Evolutionary conservation across 2,888 invertebrate species (phyloP).

Genomic region (Podotricha telesiphe): DNA sequence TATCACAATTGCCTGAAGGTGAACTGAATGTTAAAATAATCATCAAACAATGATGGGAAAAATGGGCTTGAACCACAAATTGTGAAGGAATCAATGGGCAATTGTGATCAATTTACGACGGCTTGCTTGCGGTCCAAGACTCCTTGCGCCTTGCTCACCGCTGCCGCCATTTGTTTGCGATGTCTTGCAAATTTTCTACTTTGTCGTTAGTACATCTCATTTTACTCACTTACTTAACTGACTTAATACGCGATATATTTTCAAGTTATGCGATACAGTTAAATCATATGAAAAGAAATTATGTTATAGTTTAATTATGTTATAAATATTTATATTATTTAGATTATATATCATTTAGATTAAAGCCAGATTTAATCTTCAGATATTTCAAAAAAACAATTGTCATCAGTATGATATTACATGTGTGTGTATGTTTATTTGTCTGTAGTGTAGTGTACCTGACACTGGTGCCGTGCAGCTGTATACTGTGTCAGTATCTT

Average conservation of each 20-base stretch:
- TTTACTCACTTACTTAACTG: no score
- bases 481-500: no score
- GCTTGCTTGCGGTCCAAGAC: not conserved
- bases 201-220: no score
- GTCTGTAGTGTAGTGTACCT: constrained; percentile 21
- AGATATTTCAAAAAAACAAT: not conserved
- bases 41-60: not conserved
- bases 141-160: not conserved
- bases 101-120: constrained; percentile 27
- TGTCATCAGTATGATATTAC: not conserved
- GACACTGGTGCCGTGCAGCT: not conserved
- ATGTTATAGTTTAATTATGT: no score
- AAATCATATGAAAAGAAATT: no score
- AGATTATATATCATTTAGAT: no score
- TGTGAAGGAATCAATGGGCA: constrained; percentile 23
- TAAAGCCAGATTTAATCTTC: no score
- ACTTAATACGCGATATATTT: no score
- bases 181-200: not conserved
- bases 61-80: not conserved
- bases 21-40: constrained; percentile 22
- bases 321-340: no score
- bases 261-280: no score
- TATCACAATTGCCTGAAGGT: constrained; percentile 3
- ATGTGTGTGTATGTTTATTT: constrained; percentile 2
- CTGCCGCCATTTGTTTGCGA: not conserved